phyloP scores from a whole-genome alignment of 2,797 vertebrate genomes.

The Acanthurus leucopareius region DNA sequence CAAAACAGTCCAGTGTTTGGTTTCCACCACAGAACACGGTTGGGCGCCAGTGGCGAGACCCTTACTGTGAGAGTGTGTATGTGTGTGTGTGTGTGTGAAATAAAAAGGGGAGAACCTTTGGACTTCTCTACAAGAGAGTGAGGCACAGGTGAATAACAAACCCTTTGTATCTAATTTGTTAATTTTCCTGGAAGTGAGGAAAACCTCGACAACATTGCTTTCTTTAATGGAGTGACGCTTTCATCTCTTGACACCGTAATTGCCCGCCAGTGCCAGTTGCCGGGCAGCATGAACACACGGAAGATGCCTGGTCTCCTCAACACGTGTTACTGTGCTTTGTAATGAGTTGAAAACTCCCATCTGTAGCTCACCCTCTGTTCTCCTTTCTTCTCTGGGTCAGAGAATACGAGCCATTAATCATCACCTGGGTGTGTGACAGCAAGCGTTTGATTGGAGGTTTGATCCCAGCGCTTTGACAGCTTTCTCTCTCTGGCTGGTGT shows the following conservation, averaged over 20 bases:
- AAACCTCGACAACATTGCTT: conserved; percentile 53
- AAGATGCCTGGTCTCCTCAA: conserved; percentile 68
- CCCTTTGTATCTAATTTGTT: conserved; percentile 73
- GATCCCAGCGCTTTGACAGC: conserved; percentile 78
- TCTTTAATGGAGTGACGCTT: conserved; percentile 67
- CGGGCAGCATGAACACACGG: conserved; percentile 41
- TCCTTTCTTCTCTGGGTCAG: conserved; percentile 81
- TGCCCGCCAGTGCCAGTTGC: conserved; percentile 59
- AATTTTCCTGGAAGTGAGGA: conserved; percentile 69
- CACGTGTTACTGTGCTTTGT: conserved; percentile 81
- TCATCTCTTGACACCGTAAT: conserved; percentile 72
- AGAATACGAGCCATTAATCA: conserved; percentile 89
- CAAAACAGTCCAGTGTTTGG: conserved; percentile 83
- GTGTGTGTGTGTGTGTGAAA: conserved; percentile 53
- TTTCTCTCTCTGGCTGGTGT: conserved; percentile 69
- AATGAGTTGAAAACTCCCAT: conserved; percentile 83
- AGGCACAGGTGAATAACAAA: conserved; percentile 69
- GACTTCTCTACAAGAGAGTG: conserved; percentile 46
- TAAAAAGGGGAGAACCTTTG: conserved; percentile 47
- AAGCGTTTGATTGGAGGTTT: conserved; percentile 79
- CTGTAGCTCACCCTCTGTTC: conserved; percentile 72
- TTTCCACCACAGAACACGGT: conserved; percentile 79
- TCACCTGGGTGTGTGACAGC: conserved; percentile 83
- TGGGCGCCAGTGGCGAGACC: conserved; percentile 75
- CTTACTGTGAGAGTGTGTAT: conserved; percentile 48